A percentile compares a stretch with the other conserved stretches of the same genome.
Conservation (phyloP, 2,113 vertebrate species). For the Ariopsis seemanni region DNA sequence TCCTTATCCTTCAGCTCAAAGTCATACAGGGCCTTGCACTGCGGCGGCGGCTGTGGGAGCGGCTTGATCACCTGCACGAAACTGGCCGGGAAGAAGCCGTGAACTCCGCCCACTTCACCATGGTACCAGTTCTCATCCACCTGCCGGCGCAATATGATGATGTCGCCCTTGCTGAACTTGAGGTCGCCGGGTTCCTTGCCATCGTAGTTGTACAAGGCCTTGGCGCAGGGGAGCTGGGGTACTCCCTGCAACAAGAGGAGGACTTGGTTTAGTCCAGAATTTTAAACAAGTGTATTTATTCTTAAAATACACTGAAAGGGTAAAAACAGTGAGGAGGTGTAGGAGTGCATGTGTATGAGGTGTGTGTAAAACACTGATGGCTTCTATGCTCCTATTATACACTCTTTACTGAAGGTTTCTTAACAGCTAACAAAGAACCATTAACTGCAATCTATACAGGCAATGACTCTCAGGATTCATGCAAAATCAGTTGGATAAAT, state of each 20-base stretch:
- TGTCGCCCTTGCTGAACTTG: slow-evolving; percentile 95
- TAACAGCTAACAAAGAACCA: not conserved
- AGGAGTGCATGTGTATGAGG: not conserved
- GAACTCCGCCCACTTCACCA: slow-evolving; percentile 91
- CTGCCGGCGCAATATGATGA: slow-evolving; percentile 94
- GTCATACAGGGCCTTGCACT: slow-evolving; percentile 99
- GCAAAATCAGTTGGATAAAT: slow-evolving; percentile 18
- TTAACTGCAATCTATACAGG: slow-evolving; percentile 23
- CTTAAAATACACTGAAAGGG: slow-evolving; percentile 17
- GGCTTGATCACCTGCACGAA: slow-evolving; percentile 98
- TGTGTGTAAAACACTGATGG: not conserved
- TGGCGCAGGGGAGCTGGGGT: slow-evolving; percentile 96
- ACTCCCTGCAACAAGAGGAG: slow-evolving; percentile 72
- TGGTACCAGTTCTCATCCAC: slow-evolving; percentile 99
- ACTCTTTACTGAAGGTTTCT: slow-evolving; percentile 19
- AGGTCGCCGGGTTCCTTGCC: slow-evolving; percentile 97
- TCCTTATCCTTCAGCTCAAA: slow-evolving; percentile 99
- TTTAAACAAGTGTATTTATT: slow-evolving; percentile 49
- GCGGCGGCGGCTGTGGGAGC: slow-evolving; percentile 94
- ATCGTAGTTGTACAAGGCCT: slow-evolving; percentile 97
- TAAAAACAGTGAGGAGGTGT: not conserved
- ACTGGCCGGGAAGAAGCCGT: slow-evolving; percentile 98
- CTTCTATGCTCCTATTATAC: not conserved
- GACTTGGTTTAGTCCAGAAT: slow-evolving; percentile 8
- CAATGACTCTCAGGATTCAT: slow-evolving; percentile 14